Evolutionary conservation across 2,113 vertebrate genomes (phyloP).

Genomic region (Oriolus oriolus): DNA sequence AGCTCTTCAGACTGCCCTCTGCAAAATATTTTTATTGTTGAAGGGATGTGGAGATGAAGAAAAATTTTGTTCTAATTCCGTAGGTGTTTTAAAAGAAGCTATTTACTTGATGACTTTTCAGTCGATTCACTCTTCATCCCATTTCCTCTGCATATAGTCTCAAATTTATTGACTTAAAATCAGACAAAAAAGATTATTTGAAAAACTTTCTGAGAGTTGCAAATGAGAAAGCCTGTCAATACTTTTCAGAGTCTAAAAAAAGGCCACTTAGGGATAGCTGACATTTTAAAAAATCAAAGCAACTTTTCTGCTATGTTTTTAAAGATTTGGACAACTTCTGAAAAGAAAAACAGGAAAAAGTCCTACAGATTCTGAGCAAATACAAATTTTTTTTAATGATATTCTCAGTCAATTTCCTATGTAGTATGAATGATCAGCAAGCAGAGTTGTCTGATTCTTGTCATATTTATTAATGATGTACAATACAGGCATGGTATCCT

Average conservation of each 20-base stretch:
- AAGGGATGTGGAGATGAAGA: neutral
- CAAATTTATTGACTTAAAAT: slow-evolving; percentile 12
- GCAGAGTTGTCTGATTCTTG: slow-evolving; percentile 12
- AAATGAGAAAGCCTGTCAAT: slow-evolving; percentile 10
- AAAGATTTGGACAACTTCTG: neutral
- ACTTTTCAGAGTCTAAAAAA: neutral
- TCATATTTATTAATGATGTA: slow-evolving; percentile 50
- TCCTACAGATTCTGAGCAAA: neutral
- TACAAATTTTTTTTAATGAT: neutral
- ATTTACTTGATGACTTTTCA: neutral
- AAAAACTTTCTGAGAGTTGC: neutral
- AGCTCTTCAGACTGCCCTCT: neutral
- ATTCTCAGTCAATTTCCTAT: slow-evolving; percentile 11
- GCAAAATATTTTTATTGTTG: neutral
- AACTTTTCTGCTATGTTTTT: neutral
- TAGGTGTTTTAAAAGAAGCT: neutral
- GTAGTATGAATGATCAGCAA: slow-evolving; percentile 16
- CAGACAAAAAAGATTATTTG: neutral
- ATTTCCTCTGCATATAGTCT: neutral
- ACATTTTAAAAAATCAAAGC: slow-evolving; percentile 12
- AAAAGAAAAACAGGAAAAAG: neutral
- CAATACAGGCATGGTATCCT: neutral
- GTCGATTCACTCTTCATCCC: neutral
- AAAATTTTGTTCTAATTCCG: neutral
- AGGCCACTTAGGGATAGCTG: neutral